Base-by-base conservation (phyloP, 2,888 invertebrate species). In the Rhorus exstirpatorius region DNA sequence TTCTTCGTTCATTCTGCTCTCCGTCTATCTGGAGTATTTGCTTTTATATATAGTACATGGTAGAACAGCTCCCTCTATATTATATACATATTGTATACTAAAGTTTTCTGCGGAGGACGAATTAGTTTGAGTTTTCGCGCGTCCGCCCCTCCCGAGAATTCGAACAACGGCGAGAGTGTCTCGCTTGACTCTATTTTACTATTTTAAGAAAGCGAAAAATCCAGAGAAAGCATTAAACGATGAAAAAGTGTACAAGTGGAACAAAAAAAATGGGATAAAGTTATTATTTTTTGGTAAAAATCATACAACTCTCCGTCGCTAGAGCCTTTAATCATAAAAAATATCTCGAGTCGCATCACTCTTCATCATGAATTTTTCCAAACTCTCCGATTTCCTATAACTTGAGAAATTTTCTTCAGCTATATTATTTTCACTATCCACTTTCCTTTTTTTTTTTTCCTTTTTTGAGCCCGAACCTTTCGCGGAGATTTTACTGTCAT, bases 21-120 rank as follows among this genome's bases (percentile, higher is more conserved):
- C n/a, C 10, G 17, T 51, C 38, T 68, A 58, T 61, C 68, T 41
- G 0, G 68, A 58, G 58, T 72, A 58, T 79, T 67, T 14, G 51
- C 58, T 72, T 72, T 51, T 51, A 65, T 26, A 55, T 44, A 38
- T n/a, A n/a, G n/a, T 49, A 49, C 14, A 53, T 17, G 31, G 17
- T 31, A 26, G 46, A 53, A 21, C 19, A n/a, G n/a, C 21, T 24
- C 19, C n/a, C n/a, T n/a, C n/a, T n/a, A n/a, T n/a, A n/a, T 35
- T 68, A 38, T 38, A 51, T 68, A 49, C 8, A n/a, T 55, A 12
- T 49, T 12, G 17, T 17, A 63, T 19, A 31, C 24, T 7, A 14
- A 17, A 19, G 26, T 31, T 61, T 35, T 53, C 24, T n/a, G 17
- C 41, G 0, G 31, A 63, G 19, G 21, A 53, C 44, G 31, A 78